Evolutionary conservation across 1,140 invertebrate genomes (phyloP).

Genomic region (Drosophila pallidifrons): DNA sequence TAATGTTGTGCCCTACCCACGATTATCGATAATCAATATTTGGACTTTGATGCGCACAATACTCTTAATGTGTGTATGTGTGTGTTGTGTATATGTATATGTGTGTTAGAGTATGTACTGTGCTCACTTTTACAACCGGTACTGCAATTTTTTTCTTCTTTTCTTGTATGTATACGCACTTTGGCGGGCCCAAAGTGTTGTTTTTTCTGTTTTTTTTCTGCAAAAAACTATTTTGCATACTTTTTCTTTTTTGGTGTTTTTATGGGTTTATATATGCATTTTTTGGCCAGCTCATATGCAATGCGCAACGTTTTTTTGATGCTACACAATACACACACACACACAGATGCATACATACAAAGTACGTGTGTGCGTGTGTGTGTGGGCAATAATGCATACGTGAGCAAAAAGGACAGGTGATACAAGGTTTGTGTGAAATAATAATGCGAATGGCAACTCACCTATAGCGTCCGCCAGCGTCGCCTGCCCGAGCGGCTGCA

Average conservation of each 20-base stretch:
- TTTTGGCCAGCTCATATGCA: conserved; percentile 42
- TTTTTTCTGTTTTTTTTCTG: conserved; percentile 41
- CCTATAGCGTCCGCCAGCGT: conserved; percentile 78
- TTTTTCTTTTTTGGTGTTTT: conserved; percentile 34
- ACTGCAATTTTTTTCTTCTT: conserved; percentile 25
- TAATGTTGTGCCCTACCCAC: conserved; percentile 10
- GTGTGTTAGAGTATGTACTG: conserved; percentile 13
- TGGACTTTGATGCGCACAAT: conserved; percentile 27
- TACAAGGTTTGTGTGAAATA: neutral
- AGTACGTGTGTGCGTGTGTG: neutral
- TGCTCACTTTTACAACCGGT: conserved; percentile 53
- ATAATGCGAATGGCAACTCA: conserved; percentile 51
- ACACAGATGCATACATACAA: conserved; percentile 15
- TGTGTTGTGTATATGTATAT: conserved; percentile 3
- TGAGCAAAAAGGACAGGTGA: conserved; percentile 14
- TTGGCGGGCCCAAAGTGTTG: conserved; percentile 12
- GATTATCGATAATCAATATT: conserved; percentile 48
- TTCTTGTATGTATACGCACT: conserved; percentile 51
- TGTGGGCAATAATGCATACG: conserved; percentile 4
- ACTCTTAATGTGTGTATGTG: conserved; percentile 1
- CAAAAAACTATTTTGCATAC: conserved; percentile 76
- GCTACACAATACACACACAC: conserved; percentile 29
- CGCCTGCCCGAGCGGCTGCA: conserved; percentile 64
- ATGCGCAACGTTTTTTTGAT: conserved; percentile 32
- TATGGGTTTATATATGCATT: conserved; percentile 7